These are phyloP conservation scores for Anastrepha ludens DNA, from an alignment of 1,140 invertebrate genomes.

Conservation along the genomic window DNA sequence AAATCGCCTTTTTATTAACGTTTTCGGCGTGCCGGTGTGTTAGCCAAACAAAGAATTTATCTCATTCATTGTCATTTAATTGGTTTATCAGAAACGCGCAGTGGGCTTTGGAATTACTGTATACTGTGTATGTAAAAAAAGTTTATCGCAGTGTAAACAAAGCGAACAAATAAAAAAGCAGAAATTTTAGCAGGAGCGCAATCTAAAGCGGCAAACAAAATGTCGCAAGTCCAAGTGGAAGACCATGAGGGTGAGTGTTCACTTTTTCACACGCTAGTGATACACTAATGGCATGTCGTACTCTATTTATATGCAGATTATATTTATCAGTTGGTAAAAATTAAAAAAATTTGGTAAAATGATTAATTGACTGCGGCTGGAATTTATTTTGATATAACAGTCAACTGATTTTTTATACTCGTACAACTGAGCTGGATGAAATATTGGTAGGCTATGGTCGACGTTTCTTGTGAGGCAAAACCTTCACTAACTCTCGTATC, in stretches of 20 bases:
- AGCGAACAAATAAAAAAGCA: not conserved
- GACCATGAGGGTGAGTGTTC: not conserved
- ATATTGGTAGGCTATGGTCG: too few species aligned
- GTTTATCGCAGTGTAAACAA: slow-evolving; percentile 1
- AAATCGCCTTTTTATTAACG: not conserved
- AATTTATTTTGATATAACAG: too few species aligned
- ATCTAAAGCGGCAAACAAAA: slow-evolving; percentile 4
- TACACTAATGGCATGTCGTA: not conserved
- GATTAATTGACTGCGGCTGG: too few species aligned
- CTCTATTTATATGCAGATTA: not conserved
- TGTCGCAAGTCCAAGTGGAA: slow-evolving; percentile 23
- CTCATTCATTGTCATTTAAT: not conserved
- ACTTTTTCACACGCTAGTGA: too few species aligned
- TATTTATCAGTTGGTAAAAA: not conserved
- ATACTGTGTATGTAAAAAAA: not conserved
- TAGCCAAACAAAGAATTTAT: not conserved
- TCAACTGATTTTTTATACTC: too few species aligned
- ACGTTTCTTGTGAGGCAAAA: too few species aligned
- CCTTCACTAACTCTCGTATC: too few species aligned
- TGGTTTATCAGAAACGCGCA: not conserved
- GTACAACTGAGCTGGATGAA: too few species aligned
- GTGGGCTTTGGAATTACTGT: not conserved
- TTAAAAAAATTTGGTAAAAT: not conserved
- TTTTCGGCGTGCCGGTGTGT: not conserved
- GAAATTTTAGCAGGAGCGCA: not conserved